Evolutionary conservation across 2,797 vertebrate genomes (phyloP).

Genomic region (Fringilla coelebs): DNA sequence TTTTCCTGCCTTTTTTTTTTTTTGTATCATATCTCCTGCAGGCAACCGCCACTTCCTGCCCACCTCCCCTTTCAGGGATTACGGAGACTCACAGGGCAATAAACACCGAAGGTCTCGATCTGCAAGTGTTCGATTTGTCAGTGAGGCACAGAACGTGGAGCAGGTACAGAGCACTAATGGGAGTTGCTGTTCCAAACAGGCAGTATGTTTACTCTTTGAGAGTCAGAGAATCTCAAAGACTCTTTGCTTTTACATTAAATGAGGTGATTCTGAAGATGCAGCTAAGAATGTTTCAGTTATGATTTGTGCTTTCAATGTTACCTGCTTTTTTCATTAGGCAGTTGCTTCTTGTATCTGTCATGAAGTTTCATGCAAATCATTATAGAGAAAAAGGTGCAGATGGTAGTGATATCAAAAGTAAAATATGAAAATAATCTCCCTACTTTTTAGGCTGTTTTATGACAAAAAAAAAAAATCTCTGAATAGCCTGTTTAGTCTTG

Average conservation of each 20-base stretch:
- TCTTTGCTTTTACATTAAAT: not conserved
- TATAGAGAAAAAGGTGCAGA: not conserved
- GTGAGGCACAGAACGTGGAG: constrained; percentile 49
- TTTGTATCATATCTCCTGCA: constrained; percentile 63
- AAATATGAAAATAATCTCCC: not conserved
- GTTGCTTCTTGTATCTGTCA: not conserved
- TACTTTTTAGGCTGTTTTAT: not conserved
- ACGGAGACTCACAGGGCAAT: constrained; percentile 43
- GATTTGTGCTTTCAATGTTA: not conserved
- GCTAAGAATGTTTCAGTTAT: not conserved
- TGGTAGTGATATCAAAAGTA: not conserved
- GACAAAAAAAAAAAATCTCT: not conserved
- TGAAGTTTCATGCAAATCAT: not conserved
- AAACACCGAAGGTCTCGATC: constrained; percentile 81
- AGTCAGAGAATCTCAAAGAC: not conserved
- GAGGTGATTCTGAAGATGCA: not conserved
- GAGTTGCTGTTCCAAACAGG: not conserved
- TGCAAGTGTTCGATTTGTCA: constrained; percentile 84
- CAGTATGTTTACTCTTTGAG: not conserved
- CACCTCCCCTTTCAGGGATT: constrained; percentile 86
- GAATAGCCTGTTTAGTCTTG: not conserved
- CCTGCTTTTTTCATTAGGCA: not conserved
- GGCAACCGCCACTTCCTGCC: constrained; percentile 79
- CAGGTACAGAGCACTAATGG: constrained; percentile 73
- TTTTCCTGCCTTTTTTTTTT: not conserved